These are phyloP conservation scores for Ciconia stormi DNA, from an alignment of 2,113 vertebrate species.

Conservation along the genomic window DNA sequence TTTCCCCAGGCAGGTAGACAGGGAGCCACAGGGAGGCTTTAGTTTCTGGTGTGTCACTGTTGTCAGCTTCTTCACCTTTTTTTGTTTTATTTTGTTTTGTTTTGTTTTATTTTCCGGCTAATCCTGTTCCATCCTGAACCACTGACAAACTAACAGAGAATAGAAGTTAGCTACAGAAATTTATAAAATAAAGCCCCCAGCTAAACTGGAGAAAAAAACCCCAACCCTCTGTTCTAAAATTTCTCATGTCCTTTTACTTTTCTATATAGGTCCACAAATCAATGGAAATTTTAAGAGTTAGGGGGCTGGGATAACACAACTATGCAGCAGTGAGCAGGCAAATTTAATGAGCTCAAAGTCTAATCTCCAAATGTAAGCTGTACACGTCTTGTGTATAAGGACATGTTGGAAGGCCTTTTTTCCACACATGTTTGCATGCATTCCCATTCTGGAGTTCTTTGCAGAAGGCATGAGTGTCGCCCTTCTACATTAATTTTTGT, in stretches of 20 bases:
- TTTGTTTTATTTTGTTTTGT: not conserved
- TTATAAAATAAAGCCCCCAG: not conserved
- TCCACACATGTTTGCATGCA: not conserved
- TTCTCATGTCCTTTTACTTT: not conserved
- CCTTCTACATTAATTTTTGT: not conserved
- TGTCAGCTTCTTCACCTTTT: not conserved
- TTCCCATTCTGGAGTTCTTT: not conserved
- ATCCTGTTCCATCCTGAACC: not conserved
- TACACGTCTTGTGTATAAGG: not conserved
- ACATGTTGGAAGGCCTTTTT: not conserved
- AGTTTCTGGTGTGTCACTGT: not conserved
- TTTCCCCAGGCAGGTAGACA: not conserved
- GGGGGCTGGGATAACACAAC: not conserved
- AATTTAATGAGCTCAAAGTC: not conserved
- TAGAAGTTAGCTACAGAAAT: not conserved
- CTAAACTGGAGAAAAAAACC: not conserved
- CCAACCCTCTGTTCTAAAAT: not conserved
- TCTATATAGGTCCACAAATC: not conserved
- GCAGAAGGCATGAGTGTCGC: not conserved
- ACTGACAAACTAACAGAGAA: not conserved
- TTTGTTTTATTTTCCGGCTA: not conserved
- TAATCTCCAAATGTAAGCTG: not conserved
- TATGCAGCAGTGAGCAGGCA: not conserved
- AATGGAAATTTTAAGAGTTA: not conserved
- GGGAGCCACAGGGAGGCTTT: not conserved